Evolutionary conservation across 2,113 vertebrate genomes (phyloP).

Genomic region (Ornithorhynchus anatinus): DNA sequence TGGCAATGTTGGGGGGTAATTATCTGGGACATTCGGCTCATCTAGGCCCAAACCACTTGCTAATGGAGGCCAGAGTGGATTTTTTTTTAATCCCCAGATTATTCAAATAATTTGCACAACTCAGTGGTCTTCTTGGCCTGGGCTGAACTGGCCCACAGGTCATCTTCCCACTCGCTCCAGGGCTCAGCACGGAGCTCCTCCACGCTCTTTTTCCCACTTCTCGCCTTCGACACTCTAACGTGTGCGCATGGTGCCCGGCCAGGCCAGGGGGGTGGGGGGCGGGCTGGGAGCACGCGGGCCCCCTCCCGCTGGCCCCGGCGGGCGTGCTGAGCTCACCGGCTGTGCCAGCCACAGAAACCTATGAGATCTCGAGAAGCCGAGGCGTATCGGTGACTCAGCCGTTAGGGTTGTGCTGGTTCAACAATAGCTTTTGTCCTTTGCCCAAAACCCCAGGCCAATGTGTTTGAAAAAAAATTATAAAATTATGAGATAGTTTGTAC

Average conservation of each 20-base stretch:
- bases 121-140: no score
- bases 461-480: constrained; percentile 66
- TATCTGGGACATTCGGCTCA: no score
- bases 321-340: constrained; percentile 54
- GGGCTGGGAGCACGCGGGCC: constrained; percentile 34
- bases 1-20: no score
- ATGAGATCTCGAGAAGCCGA: constrained; percentile 22
- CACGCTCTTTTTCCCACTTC: no score
- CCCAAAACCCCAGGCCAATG: constrained; percentile 68
- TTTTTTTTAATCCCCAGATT: no score
- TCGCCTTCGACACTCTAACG: no score
- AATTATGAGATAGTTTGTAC: constrained; percentile 75
- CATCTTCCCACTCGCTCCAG: no score
- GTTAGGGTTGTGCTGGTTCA: constrained; percentile 61
- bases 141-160: no score
- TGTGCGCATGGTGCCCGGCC: constrained; percentile 33
- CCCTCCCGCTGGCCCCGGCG: constrained; percentile 47
- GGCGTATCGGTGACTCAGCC: constrained; percentile 72
- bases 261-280: constrained; percentile 17
- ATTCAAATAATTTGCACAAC: no score
- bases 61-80: no score
- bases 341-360: constrained; percentile 56
- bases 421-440: constrained; percentile 80
- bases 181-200: no score
- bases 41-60: no score